A percentile compares a stretch with the other conserved stretches of the same genome.
Evolutionary conservation across 2,888 invertebrate genomes (phyloP).

Genomic region (Drosophila nr. fundita): DNA sequence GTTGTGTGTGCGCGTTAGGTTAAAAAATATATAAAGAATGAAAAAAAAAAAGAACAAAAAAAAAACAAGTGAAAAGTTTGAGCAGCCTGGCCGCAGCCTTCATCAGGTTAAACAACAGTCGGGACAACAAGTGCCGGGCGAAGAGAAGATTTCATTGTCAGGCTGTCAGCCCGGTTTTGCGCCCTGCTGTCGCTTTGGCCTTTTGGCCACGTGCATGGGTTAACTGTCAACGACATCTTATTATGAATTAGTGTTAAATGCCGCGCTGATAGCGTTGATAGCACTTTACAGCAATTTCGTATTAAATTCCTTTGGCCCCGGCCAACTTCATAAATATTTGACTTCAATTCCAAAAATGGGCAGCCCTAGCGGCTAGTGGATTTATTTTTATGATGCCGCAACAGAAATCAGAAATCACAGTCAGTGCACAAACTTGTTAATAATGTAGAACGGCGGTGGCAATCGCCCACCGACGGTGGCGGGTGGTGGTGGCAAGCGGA

Average conservation of each 20-base stretch:
- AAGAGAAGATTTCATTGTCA: slow-evolving; percentile 70
- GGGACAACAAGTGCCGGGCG: slow-evolving; percentile 49
- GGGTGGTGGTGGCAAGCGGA: slow-evolving; percentile 10
- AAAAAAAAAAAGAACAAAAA: slow-evolving; percentile 7
- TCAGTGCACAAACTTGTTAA: slow-evolving; percentile 71
- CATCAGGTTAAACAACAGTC: slow-evolving; percentile 58
- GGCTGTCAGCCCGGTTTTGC: slow-evolving; percentile 20
- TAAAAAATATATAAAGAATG: slow-evolving; percentile 6
- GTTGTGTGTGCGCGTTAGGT: slow-evolving; percentile 32
- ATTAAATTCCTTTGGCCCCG: slow-evolving; percentile 53
- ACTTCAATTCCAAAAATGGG: slow-evolving; percentile 33
- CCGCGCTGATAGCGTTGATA: slow-evolving; percentile 71
- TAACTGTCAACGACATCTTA: slow-evolving; percentile 82
- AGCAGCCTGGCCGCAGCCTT: slow-evolving; percentile 55
- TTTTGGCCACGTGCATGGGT: slow-evolving; percentile 65
- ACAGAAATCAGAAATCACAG: slow-evolving; percentile 64
- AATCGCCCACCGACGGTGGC: slow-evolving; percentile 1
- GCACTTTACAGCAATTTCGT: slow-evolving; percentile 65
- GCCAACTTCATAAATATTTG: slow-evolving; percentile 69
- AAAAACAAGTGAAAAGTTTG: slow-evolving; percentile 53
- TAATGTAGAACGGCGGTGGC: slow-evolving; percentile 54
- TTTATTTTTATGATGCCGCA: slow-evolving; percentile 72
- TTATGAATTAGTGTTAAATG: slow-evolving; percentile 83
- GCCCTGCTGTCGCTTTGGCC: slow-evolving; percentile 5
- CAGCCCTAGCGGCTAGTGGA: slow-evolving; percentile 53